Evolutionary conservation across 2,888 invertebrate species (phyloP).

Genomic region (Acanthosepion pharaonis): DNA sequence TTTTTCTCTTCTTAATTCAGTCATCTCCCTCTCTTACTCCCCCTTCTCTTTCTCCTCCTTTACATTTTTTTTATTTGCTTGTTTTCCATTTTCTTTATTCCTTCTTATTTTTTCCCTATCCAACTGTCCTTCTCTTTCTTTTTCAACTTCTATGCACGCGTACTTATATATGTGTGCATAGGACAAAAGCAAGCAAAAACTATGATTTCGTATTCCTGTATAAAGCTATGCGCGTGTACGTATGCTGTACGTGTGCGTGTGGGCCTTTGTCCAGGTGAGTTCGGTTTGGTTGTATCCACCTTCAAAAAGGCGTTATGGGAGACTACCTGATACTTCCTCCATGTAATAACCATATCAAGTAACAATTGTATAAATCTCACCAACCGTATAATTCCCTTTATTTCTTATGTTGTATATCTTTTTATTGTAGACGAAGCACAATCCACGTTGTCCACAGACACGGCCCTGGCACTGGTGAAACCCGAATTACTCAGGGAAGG

Average conservation of each 20-base stretch:
- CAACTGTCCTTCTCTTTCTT: neutral
- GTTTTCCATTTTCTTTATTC: no score
- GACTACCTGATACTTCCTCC: slow-evolving; percentile 20
- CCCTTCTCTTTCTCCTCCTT: no score
- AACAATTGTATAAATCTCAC: neutral
- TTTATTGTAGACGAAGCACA: slow-evolving; percentile 12
- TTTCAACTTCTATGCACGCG: neutral
- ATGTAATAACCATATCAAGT: slow-evolving; percentile 33
- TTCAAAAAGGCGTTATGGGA: neutral
- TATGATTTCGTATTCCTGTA: neutral
- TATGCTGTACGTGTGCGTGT: neutral
- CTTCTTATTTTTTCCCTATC: neutral
- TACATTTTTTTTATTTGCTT: no score
- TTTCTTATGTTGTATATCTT: neutral
- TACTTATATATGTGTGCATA: neutral
- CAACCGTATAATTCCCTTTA: slow-evolving; percentile 11
- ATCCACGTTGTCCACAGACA: neutral
- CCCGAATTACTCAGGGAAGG: neutral
- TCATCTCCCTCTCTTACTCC: no score
- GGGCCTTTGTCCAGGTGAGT: neutral
- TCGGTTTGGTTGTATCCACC: neutral
- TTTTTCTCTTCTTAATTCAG: no score
- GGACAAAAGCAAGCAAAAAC: neutral
- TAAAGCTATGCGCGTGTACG: neutral
- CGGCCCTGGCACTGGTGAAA: neutral